These are phyloP conservation scores for Aegithalos caudatus DNA, from an alignment of 2,113 vertebrate genomes.

Conservation along the genomic window DNA sequence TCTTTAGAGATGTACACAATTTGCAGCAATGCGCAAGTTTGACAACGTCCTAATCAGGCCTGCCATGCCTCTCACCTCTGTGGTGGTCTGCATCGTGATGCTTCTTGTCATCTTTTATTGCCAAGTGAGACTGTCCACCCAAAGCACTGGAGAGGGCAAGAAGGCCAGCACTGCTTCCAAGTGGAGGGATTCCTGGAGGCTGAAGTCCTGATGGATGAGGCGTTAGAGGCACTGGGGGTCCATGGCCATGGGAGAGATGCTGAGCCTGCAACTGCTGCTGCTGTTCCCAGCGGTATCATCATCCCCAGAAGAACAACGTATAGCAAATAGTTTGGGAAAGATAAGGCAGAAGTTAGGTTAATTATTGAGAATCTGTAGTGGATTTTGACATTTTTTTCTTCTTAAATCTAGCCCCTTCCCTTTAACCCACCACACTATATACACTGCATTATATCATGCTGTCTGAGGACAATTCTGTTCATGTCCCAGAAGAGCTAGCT, in stretches of 20 bases:
- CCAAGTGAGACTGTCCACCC: constrained; percentile 86
- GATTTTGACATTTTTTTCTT: not conserved
- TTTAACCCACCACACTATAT: not conserved
- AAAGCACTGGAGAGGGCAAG: constrained; percentile 92
- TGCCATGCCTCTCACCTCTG: constrained; percentile 89
- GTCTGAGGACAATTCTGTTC: not conserved
- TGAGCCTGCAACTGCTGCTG: constrained; percentile 87
- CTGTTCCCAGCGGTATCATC: constrained; percentile 53
- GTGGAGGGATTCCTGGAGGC: constrained; percentile 84
- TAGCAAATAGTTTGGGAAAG: not conserved
- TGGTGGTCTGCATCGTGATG: constrained; percentile 90
- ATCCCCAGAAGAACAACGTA: not conserved
- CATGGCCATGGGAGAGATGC: constrained; percentile 90
- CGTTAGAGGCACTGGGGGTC: constrained; percentile 90
- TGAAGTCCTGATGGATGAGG: constrained; percentile 93
- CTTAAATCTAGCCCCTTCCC: not conserved
- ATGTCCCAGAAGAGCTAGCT: not conserved
- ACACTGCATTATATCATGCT: not conserved
- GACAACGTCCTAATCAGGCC: constrained; percentile 77
- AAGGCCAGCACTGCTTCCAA: constrained; percentile 89
- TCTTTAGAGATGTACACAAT: constrained; percentile 65
- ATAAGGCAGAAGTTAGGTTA: constrained; percentile 36
- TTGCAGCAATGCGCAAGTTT: constrained; percentile 54
- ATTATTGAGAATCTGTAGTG: not conserved
- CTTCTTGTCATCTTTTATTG: constrained; percentile 95